Percentiles rank a stretch among this genome's conserved stretches.
Evolutionary conservation across 2,888 invertebrate genomes (phyloP).

Genomic region (Helleia helle): DNA sequence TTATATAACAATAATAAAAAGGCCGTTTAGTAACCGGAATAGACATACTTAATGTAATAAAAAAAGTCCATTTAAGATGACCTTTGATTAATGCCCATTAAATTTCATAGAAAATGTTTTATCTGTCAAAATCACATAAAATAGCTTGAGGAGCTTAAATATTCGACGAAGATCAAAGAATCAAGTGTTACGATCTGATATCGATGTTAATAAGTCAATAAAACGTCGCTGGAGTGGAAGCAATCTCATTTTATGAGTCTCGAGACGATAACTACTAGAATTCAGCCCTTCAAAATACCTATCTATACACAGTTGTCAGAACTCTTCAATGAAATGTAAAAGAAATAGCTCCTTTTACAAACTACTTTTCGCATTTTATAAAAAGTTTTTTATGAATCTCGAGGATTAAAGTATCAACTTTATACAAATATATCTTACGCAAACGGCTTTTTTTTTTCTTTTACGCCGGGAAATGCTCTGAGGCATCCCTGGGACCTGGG

Average conservation of each 20-base stretch:
- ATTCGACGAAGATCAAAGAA: constrained; percentile 66
- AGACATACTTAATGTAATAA: too few relatives aligned
- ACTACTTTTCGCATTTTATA: background rate
- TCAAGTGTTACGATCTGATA: constrained; percentile 69
- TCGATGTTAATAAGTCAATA: constrained; percentile 73
- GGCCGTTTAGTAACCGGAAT: too few relatives aligned
- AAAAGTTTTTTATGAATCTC: background rate
- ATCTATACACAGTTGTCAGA: constrained; percentile 10
- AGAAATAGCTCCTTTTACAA: constrained; percentile 1
- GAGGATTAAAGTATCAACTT: too few relatives aligned
- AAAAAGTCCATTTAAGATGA: constrained; percentile 8
- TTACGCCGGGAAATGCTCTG: too few relatives aligned
- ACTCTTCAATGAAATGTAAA: constrained; percentile 8
- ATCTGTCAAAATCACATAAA: constrained; percentile 18
- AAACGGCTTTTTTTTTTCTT: too few relatives aligned
- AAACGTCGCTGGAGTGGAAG: constrained; percentile 66
- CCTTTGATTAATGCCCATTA: background rate
- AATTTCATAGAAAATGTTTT: constrained; percentile 23
- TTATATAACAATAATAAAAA: too few relatives aligned
- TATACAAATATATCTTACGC: too few relatives aligned
- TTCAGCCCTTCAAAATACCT: constrained; percentile 51
- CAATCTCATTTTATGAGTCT: constrained; percentile 71
- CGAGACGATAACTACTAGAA: constrained; percentile 58
- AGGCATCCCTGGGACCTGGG: too few relatives aligned
- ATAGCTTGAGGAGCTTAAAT: constrained; percentile 41